Conservation (phyloP, 2,797 vertebrate species). For the Poeciliopsis infans region DNA sequence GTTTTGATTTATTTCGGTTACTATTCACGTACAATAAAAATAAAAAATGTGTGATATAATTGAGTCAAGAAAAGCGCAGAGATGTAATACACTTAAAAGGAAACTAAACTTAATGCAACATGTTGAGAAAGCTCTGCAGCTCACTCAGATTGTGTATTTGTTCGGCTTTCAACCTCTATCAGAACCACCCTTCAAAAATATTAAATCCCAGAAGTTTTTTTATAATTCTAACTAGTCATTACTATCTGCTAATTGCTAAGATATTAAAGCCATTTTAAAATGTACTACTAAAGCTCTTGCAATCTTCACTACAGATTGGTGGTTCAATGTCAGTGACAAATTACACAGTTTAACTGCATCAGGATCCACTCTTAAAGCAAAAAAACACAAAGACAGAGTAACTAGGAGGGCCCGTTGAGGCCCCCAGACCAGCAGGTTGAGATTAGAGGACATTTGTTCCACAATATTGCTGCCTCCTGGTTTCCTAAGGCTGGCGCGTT, state of each 20-base stretch:
- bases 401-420: slow-evolving; percentile 68
- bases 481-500: slow-evolving; percentile 85
- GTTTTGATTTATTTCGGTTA: neutral
- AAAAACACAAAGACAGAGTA: slow-evolving; percentile 31
- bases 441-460: slow-evolving; percentile 90
- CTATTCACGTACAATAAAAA: neutral
- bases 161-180: neutral
- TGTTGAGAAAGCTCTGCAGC: neutral
- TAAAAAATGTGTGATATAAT: neutral
- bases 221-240: neutral
- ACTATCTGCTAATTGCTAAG: neutral
- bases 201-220: neutral
- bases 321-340: neutral
- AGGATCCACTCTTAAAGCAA: slow-evolving; percentile 33
- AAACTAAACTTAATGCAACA: neutral
- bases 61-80: neutral
- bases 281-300: neutral
- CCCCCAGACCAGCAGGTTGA: slow-evolving; percentile 84
- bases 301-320: neutral
- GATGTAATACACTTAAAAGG: neutral
- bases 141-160: neutral
- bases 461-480: slow-evolving; percentile 88
- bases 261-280: neutral
- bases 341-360: slow-evolving; percentile 1
- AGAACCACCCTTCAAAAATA: neutral